A percentile compares a stretch with the other conserved stretches of the same genome.
Evolutionary conservation across 2,797 vertebrate genomes (phyloP).

Genomic region (Caiman crocodilus): DNA sequence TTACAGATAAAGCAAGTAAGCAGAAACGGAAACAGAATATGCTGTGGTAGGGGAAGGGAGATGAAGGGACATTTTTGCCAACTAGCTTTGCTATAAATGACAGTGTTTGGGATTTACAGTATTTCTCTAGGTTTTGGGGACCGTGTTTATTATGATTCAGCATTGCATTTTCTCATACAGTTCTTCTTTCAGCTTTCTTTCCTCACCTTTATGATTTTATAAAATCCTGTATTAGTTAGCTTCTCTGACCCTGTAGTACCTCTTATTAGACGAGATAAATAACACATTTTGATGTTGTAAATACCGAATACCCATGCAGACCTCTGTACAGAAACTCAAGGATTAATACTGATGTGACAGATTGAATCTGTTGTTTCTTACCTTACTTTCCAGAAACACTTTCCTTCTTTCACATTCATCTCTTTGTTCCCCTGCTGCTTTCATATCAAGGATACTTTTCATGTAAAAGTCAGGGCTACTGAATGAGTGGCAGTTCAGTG

Average conservation of each 20-base stretch:
- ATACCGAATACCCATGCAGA: rapidly evolving
- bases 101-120: background rate
- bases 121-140: background rate
- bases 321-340: background rate
- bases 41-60: background rate
- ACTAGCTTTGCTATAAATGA: background rate
- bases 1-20: background rate
- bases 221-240: rapidly evolving
- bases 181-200: background rate
- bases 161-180: background rate
- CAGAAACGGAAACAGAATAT: background rate
- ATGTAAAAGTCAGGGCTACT: no score
- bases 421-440: background rate
- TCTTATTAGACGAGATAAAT: background rate
- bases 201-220: background rate
- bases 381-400: background rate
- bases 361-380: background rate
- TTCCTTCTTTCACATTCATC: background rate
- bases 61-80: background rate
- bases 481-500: no score
- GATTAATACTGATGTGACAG: background rate
- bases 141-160: background rate
- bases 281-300: background rate
- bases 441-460: background rate
- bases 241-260: background rate